Evolutionary conservation across 2,888 invertebrate species (phyloP).

Genomic region (Agrotis puta): DNA sequence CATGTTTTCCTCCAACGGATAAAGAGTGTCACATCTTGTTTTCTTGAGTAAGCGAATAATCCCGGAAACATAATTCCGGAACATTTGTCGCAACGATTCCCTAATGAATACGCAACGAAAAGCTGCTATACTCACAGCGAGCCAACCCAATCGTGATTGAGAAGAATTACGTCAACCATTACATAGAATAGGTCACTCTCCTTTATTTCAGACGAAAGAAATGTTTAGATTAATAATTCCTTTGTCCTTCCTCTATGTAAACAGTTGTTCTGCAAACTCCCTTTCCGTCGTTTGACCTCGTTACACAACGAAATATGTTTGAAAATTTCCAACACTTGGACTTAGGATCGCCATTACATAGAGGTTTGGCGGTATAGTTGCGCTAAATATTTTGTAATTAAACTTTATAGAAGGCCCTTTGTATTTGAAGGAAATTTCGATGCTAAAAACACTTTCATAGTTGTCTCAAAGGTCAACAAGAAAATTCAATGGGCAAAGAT

Average conservation of each 20-base stretch:
- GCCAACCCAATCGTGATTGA: conserved; percentile 86
- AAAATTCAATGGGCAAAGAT: conserved; percentile 17
- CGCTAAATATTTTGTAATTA: conserved; percentile 65
- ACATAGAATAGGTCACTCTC: conserved; percentile 76
- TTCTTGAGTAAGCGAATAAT: conserved; percentile 80
- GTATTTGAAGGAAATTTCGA: conserved; percentile 45
- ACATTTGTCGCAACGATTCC: conserved; percentile 81
- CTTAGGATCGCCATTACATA: conserved; percentile 62
- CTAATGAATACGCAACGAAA: conserved; percentile 82
- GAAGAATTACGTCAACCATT: conserved; percentile 81
- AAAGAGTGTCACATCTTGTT: conserved; percentile 77
- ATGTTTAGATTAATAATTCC: conserved; percentile 78
- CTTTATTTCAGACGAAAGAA: conserved; percentile 73
- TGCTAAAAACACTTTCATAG: conserved; percentile 36
- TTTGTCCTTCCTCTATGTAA: conserved; percentile 64
- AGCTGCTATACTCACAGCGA: conserved; percentile 70
- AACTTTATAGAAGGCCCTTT: conserved; percentile 54
- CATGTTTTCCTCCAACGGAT: conserved; percentile 69
- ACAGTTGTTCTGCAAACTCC: conserved; percentile 62
- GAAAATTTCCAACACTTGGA: conserved; percentile 61
- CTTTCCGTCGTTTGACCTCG: conserved; percentile 59
- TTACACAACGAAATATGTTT: conserved; percentile 62
- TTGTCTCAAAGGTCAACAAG: conserved; percentile 45
- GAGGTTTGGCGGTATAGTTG: conserved; percentile 58
- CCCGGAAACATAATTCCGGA: conserved; percentile 78